These are phyloP conservation scores for Brotogeris chrysoptera DNA, from an alignment of 2,797 vertebrate genomes.

Conservation along the genomic window DNA sequence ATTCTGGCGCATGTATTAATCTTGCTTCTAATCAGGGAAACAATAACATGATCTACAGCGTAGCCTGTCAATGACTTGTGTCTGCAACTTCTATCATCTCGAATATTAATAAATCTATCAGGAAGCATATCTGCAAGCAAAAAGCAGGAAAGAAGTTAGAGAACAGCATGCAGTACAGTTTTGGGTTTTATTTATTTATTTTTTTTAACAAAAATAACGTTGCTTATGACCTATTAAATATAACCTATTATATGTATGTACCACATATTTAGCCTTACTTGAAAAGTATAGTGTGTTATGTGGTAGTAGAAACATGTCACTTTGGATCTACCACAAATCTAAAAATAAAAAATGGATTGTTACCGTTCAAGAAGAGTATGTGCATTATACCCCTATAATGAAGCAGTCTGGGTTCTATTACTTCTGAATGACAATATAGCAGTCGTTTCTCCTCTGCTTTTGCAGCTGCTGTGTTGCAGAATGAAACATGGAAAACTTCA, in stretches of 20 bases:
- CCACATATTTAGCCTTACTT: neutral
- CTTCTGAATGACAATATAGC: neutral
- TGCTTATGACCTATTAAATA: neutral
- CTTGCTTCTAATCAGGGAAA: neutral
- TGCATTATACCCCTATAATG: neutral
- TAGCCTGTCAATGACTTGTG: neutral
- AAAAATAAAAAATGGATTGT: neutral
- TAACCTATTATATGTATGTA: neutral
- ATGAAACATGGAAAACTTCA: neutral
- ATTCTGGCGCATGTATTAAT: neutral
- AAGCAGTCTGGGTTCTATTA: neutral
- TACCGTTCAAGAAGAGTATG: neutral
- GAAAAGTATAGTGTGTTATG: neutral
- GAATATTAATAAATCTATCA: neutral
- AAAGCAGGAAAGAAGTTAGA: neutral
- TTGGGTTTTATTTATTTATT: rapidly evolving
- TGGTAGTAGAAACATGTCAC: neutral
- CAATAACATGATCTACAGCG: neutral
- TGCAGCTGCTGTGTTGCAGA: neutral
- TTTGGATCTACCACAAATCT: neutral
- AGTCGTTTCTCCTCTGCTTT: neutral
- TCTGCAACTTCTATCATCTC: neutral
- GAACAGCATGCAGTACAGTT: neutral
- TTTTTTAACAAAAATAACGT: neutral
- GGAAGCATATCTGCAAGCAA: neutral